Percentiles rank a stretch among this genome's conserved stretches.
Conservation (phyloP, 37 sponge, comb jelly and placozoan genomes). For the Aplysina aerophoba region DNA sequence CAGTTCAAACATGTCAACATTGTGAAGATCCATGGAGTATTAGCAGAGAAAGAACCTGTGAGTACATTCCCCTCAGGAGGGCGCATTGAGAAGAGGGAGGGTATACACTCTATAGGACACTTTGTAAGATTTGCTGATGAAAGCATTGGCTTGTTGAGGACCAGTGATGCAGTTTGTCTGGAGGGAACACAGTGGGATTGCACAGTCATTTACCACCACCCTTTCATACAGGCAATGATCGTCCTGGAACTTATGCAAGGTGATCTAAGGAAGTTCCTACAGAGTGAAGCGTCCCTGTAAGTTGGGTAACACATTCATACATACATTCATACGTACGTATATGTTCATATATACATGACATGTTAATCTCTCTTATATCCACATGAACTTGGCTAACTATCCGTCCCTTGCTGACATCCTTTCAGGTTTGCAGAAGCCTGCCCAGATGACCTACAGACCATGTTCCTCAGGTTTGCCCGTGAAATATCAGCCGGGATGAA, state of each 20-base stretch:
- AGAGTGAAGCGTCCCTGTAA: conserved; percentile 1
- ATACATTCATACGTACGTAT: neutral
- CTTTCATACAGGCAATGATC: conserved; percentile 49
- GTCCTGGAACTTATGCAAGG: conserved; percentile 67
- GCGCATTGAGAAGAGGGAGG: too few relatives aligned
- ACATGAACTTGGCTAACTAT: neutral
- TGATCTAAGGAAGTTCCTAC: conserved; percentile 57
- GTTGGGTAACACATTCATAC: neutral
- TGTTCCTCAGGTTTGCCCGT: conserved; percentile 24
- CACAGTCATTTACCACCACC: too few relatives aligned
- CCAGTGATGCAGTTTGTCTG: too few relatives aligned
- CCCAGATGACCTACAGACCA: conserved; percentile 12
- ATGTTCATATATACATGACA: too few relatives aligned
- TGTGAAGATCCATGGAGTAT: conserved; percentile 35
- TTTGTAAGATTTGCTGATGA: too few relatives aligned
- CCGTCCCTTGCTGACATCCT: neutral
- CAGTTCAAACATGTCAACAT: conserved; percentile 36
- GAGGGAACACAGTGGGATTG: too few relatives aligned
- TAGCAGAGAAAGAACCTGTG: conserved; percentile 19
- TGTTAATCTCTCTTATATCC: too few relatives aligned
- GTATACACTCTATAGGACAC: too few relatives aligned
- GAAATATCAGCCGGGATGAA: conserved; percentile 21
- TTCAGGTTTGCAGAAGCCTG: neutral
- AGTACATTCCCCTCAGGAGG: too few relatives aligned
- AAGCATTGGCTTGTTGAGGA: too few relatives aligned